These are phyloP conservation scores for Hypotaenidia okinawae DNA, from an alignment of 2,797 vertebrate species.

Conservation along the genomic window DNA sequence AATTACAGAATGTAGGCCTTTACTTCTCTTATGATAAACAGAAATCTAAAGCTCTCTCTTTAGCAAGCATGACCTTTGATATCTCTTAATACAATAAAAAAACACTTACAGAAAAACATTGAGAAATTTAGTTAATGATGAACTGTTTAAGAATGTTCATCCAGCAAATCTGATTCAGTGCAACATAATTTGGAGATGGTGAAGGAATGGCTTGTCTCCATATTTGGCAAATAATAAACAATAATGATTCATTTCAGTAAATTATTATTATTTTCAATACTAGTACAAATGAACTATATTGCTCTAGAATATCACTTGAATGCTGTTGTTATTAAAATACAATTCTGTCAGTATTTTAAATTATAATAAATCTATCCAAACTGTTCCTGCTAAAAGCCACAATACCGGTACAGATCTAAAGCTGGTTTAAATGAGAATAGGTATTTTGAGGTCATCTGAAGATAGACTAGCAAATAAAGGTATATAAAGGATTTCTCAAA, in stretches of 20 bases:
- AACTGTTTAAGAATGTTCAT: not conserved
- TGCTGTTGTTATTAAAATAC: not conserved
- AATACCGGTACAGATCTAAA: not conserved
- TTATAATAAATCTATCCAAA: not conserved
- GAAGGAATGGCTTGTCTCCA: not conserved
- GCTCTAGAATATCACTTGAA: not conserved
- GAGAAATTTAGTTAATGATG: not conserved
- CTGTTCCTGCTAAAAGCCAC: not conserved
- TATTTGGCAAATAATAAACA: not conserved
- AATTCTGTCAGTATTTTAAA: not conserved
- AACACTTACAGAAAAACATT: not conserved
- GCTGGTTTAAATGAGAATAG: not conserved
- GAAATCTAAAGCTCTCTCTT: not conserved
- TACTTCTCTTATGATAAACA: not conserved
- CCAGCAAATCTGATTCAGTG: not conserved
- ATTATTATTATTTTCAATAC: not conserved
- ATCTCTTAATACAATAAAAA: slow-evolving; percentile 40
- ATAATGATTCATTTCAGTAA: not conserved
- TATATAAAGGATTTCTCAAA: not conserved
- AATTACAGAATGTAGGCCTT: slow-evolving; percentile 37
- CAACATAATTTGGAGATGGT: not conserved
- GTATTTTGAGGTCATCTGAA: not conserved
- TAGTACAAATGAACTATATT: not conserved
- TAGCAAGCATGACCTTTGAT: not conserved
- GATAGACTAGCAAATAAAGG: not conserved